Evolutionary conservation across 1,140 invertebrate species (phyloP).

Genomic region (Zaprionus gabonicus): DNA sequence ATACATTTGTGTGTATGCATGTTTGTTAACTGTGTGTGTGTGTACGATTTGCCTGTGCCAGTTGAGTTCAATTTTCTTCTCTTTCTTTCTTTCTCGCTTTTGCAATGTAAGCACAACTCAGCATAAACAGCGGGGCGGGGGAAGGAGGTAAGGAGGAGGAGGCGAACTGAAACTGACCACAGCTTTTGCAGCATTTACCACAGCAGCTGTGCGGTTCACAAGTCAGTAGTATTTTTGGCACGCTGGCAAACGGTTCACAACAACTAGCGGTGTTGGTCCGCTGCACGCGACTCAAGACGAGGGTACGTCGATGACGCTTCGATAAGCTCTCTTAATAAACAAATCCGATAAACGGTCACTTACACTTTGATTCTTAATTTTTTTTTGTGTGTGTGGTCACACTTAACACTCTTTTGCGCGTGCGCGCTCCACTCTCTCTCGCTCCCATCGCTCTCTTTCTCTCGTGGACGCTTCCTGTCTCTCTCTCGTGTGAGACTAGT

Average conservation of each 20-base stretch:
- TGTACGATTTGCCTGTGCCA: constrained; percentile 10
- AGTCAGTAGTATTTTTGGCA: constrained; percentile 75
- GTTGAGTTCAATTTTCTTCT: constrained; percentile 27
- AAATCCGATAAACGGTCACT: constrained; percentile 36
- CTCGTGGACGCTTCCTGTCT: constrained; percentile 5
- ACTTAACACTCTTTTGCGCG: constrained; percentile 15
- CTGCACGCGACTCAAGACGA: constrained; percentile 3
- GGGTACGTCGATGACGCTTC: constrained; percentile 9
- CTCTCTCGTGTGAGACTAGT: constrained; percentile 6
- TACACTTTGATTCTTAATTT: constrained; percentile 13
- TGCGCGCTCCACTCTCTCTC: constrained; percentile 5
- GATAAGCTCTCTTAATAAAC: constrained; percentile 42
- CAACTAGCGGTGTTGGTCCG: constrained; percentile 63
- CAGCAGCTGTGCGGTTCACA: constrained; percentile 15
- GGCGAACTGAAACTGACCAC: constrained; percentile 15
- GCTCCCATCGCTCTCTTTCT: constrained; percentile 14
- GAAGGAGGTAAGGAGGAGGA: background rate
- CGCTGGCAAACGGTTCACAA: constrained; percentile 71
- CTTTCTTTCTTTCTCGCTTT: constrained; percentile 26
- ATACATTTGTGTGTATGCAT: background rate
- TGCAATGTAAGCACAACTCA: constrained; percentile 51
- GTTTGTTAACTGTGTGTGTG: background rate
- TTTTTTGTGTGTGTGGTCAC: constrained; percentile 11
- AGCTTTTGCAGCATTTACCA: constrained; percentile 37
- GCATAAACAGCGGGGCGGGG: constrained; percentile 19